Percentiles rank a stretch among this genome's conserved stretches.
Conservation (phyloP, 2,113 vertebrate species). For the Mungos mungo region DNA sequence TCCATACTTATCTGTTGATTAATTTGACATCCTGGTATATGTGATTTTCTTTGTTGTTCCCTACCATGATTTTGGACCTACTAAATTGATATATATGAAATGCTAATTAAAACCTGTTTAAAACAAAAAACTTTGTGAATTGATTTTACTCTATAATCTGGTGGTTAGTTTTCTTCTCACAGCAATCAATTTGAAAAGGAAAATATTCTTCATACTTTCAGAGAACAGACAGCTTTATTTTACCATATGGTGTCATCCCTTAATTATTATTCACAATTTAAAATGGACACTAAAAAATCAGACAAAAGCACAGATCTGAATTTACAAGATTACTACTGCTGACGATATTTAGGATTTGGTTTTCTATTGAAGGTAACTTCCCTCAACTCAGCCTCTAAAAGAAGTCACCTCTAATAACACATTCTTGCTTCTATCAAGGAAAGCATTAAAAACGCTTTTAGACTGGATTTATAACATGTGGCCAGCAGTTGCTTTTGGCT, state of each 20-base stretch:
- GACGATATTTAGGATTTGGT: neutral
- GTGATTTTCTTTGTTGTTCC: neutral
- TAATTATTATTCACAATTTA: conserved; percentile 34
- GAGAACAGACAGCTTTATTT: neutral
- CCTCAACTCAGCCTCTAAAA: neutral
- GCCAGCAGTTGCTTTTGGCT: neutral
- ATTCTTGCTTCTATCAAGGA: neutral
- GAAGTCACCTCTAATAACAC: neutral
- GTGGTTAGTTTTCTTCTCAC: neutral
- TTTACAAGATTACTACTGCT: neutral
- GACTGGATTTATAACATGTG: neutral
- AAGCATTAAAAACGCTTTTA: neutral
- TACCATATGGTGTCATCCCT: neutral
- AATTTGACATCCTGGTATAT: neutral
- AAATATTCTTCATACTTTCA: conserved; percentile 30
- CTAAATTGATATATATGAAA: conserved; percentile 16
- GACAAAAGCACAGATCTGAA: conserved; percentile 16
- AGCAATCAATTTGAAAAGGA: neutral
- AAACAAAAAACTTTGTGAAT: conserved; percentile 34
- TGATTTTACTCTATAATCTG: conserved; percentile 3
- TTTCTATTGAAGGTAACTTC: conserved; percentile 7
- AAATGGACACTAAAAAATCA: conserved; percentile 28
- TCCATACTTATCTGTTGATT: neutral
- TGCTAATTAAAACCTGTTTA: neutral
- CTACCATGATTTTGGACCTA: neutral